Conservation (phyloP, 2,113 vertebrate genomes). For the Vireo altiloquus region DNA sequence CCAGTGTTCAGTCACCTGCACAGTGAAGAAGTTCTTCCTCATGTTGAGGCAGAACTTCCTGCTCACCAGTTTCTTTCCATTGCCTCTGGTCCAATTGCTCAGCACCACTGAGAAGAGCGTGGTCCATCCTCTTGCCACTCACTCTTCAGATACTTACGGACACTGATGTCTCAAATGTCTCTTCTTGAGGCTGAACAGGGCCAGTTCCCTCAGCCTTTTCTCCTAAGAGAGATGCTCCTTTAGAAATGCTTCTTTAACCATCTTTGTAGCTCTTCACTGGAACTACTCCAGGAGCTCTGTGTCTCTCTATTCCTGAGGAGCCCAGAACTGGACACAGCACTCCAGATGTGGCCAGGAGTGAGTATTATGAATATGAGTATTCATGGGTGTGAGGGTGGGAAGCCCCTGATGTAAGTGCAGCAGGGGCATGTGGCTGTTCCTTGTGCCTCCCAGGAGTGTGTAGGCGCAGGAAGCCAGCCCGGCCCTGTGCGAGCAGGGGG, state of each 20-base stretch:
- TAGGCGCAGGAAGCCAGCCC: background rate
- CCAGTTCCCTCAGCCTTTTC: background rate
- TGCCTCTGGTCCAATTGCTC: background rate
- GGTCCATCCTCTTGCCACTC: background rate
- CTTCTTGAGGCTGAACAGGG: background rate
- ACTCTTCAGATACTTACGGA: background rate
- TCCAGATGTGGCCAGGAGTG: background rate
- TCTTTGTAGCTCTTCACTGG: background rate
- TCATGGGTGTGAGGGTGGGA: background rate
- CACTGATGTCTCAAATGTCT: background rate
- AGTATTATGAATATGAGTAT: too few relatives aligned
- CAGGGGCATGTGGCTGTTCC: background rate
- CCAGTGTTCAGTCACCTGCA: too few relatives aligned
- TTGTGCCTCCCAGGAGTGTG: background rate
- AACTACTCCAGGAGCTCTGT: background rate
- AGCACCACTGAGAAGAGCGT: too few relatives aligned
- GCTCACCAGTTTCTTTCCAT: background rate
- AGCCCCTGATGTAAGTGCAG: accelerated
- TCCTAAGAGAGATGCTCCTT: background rate
- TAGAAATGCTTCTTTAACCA: background rate
- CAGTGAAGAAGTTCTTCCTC: background rate
- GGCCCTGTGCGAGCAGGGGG: accelerated
- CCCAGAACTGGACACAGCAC: too few relatives aligned
- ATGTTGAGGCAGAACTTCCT: background rate
- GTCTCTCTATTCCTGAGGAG: background rate